Conservation (phyloP, 2,113 vertebrate species). For the Myiozetetes cayanensis region DNA sequence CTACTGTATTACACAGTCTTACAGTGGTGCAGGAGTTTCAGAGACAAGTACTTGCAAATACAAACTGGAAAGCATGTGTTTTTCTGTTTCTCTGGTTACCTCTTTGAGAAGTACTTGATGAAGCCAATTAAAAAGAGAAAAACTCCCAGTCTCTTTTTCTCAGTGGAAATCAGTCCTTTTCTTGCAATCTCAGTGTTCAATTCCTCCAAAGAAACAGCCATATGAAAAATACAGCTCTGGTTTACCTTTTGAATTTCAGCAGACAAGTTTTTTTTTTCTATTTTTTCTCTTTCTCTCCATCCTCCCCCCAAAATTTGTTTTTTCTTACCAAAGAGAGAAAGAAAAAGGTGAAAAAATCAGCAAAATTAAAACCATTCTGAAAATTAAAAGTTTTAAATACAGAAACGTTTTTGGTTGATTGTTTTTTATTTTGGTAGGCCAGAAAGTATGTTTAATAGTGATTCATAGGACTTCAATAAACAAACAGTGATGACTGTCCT, state of each 20-base stretch:
- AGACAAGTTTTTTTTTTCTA: neutral
- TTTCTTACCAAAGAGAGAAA: neutral
- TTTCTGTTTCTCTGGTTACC: constrained; percentile 1
- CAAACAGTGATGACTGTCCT: neutral
- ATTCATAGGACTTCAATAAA: neutral
- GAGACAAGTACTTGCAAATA: neutral
- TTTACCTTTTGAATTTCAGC: neutral
- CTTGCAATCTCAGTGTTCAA: neutral
- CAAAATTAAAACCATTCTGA: neutral
- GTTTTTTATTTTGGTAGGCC: neutral
- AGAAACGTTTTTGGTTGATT: neutral
- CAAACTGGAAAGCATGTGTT: neutral
- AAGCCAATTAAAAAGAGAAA: neutral
- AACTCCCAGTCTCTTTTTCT: neutral
- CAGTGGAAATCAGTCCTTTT: neutral
- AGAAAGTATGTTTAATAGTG: neutral
- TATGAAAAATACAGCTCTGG: neutral
- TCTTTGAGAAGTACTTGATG: neutral
- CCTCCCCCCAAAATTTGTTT: neutral
- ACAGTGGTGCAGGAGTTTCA: neutral
- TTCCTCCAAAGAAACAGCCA: neutral
- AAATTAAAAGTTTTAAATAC: neutral
- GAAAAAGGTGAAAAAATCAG: neutral
- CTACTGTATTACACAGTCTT: neutral
- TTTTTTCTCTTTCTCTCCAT: neutral